Evolutionary conservation across 2,797 vertebrate genomes (phyloP).

Genomic region (Anableps anableps): DNA sequence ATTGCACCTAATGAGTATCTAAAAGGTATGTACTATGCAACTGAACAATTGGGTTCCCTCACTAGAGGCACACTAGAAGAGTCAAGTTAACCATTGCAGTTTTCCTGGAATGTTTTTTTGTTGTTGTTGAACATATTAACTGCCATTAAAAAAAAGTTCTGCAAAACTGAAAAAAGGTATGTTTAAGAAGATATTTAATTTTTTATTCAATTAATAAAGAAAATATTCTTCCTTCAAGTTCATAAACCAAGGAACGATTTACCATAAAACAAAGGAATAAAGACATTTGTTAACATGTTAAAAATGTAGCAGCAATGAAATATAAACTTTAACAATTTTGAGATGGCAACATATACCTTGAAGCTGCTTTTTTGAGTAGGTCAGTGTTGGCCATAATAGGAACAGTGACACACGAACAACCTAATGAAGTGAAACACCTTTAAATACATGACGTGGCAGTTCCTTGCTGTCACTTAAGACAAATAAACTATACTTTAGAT

Average conservation of each 20-base stretch:
- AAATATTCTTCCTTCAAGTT: neutral
- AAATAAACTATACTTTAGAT: constrained; percentile 43
- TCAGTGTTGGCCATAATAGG: neutral
- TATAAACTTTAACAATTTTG: neutral
- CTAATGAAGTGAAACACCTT: neutral
- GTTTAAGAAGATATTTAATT: constrained; percentile 29
- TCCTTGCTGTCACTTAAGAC: constrained; percentile 17
- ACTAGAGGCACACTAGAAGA: neutral
- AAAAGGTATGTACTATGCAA: neutral
- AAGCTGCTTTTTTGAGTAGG: neutral
- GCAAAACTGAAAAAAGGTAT: neutral
- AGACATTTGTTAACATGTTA: neutral
- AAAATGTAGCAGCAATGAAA: constrained; percentile 17
- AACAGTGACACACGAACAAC: neutral
- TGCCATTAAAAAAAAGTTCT: neutral
- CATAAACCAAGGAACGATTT: neutral
- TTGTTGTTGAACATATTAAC: neutral
- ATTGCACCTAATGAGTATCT: neutral
- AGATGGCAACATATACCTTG: neutral
- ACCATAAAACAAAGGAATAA: neutral
- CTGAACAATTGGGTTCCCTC: neutral
- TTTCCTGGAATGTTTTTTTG: neutral
- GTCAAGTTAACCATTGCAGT: neutral
- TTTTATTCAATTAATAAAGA: neutral
- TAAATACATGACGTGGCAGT: constrained; percentile 19